Conservation (phyloP, 2,797 vertebrate species). For the Pyrocephalus nanus region DNA sequence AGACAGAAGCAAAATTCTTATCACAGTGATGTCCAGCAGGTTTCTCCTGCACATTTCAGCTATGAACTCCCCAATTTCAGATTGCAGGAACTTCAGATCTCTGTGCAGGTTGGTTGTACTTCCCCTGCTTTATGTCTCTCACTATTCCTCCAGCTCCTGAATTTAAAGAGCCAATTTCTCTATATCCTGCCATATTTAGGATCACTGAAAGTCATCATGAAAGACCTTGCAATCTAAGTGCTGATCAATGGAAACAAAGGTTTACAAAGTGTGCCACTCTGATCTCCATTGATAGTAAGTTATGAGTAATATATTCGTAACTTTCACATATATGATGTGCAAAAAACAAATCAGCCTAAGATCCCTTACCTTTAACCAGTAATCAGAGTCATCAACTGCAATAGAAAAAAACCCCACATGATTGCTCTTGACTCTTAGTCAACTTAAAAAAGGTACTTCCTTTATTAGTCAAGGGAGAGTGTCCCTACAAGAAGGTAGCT, state of each 20-base stretch:
- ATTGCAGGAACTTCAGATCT: background rate
- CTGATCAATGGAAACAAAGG: background rate
- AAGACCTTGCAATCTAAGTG: background rate
- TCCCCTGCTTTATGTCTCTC: background rate
- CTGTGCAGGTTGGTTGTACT: background rate
- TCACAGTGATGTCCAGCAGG: background rate
- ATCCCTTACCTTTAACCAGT: background rate
- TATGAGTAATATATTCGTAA: too few relatives aligned
- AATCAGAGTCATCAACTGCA: background rate
- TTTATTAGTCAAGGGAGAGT: background rate
- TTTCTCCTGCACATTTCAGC: background rate
- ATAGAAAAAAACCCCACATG: fast-evolving
- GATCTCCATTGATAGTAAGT: background rate
- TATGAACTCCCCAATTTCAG: background rate
- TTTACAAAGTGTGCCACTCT: background rate
- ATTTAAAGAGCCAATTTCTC: background rate
- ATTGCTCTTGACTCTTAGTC: background rate
- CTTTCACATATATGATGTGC: too few relatives aligned
- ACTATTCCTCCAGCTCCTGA: background rate
- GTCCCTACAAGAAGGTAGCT: background rate
- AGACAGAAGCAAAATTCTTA: background rate
- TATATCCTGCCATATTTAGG: background rate
- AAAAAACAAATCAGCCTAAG: background rate
- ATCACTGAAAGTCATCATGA: background rate
- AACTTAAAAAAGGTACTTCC: background rate